Conservation (phyloP, 2,113 vertebrate genomes). For the Coturnix japonica region DNA sequence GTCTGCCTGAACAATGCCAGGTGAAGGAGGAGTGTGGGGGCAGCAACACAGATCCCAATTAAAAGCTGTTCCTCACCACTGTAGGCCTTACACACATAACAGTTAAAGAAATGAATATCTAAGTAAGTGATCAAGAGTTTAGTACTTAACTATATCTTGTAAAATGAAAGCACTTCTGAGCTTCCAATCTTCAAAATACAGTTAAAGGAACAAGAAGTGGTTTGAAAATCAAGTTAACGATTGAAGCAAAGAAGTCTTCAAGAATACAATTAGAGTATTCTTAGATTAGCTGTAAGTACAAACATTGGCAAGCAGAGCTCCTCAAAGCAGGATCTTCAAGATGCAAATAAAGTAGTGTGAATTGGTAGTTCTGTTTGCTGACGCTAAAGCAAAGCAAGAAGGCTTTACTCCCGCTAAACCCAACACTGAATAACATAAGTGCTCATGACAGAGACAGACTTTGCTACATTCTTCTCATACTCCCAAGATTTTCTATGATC, state of each 20-base stretch:
- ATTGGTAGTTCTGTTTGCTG: neutral
- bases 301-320: neutral
- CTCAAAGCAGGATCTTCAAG: neutral
- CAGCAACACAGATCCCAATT: neutral
- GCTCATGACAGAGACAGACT: neutral
- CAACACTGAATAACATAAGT: neutral
- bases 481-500: neutral
- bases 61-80: neutral
- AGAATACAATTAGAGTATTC: neutral
- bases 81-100: neutral
- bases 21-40: neutral
- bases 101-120: neutral
- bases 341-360: neutral
- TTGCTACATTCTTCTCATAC: neutral
- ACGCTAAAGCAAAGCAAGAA: neutral
- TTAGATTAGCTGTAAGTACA: neutral
- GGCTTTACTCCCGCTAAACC: neutral
- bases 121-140: neutral
- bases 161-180: neutral
- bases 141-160: neutral
- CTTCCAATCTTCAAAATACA: neutral
- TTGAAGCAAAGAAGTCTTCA: neutral
- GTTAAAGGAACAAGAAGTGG: neutral
- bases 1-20: neutral
- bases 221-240: neutral